Evolutionary conservation across 1,140 invertebrate genomes (phyloP).

Genomic region (Orussus abietinus): DNA sequence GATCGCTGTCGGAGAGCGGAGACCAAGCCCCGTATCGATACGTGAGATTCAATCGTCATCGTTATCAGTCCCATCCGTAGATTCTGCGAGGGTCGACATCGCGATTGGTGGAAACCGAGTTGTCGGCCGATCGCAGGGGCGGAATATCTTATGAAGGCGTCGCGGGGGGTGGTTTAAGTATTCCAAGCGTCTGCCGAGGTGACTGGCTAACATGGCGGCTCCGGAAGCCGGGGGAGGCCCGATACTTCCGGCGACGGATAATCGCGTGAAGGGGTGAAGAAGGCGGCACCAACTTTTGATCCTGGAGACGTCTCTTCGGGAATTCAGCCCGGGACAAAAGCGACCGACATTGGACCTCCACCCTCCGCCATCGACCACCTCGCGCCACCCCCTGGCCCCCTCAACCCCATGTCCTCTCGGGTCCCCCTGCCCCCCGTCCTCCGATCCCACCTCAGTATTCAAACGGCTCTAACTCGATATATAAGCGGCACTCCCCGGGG

Average conservation of each 20-base stretch:
- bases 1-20: too few species aligned
- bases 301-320: conserved; percentile 29
- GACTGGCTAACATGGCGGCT: too few species aligned
- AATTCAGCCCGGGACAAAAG: background rate
- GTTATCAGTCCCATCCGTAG: too few species aligned
- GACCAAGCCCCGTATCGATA: too few species aligned
- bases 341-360: background rate
- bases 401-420: background rate
- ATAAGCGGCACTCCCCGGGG: conserved; percentile 44
- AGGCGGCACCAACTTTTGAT: conserved; percentile 46
- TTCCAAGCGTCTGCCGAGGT: conserved; percentile 40
- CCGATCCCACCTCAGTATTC: conserved; percentile 38
- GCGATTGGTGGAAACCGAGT: too few species aligned
- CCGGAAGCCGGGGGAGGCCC: too few species aligned
- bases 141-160: conserved; percentile 50
- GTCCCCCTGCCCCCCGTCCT: conserved; percentile 2
- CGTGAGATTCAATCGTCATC: too few species aligned
- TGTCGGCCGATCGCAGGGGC: too few species aligned
- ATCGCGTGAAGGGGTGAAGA: conserved; percentile 40
- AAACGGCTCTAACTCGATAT: conserved; percentile 51
- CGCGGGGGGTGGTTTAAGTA: conserved; percentile 39
- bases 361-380: conserved; percentile 1
- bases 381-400: background rate
- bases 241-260: too few species aligned
- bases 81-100: too few species aligned